Evolutionary conservation across 2,113 vertebrate species (phyloP).

Genomic region (Indicator maculatus): DNA sequence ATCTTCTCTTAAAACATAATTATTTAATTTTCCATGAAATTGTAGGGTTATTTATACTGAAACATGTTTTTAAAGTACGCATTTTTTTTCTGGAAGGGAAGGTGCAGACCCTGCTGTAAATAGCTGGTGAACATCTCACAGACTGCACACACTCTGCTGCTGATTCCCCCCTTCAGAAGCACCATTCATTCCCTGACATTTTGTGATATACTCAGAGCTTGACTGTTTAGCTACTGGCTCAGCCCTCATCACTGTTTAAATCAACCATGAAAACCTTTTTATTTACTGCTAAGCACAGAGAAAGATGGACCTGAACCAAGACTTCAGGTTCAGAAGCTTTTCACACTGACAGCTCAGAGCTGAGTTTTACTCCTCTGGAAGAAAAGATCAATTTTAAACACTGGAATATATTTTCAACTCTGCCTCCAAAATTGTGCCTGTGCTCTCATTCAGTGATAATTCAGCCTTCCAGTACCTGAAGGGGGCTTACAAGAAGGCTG

Average conservation of each 20-base stretch:
- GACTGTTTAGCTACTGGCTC: background rate
- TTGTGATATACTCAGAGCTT: background rate
- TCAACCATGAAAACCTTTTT: slow-evolving; percentile 23
- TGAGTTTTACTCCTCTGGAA: background rate
- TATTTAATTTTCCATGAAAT: slow-evolving; percentile 3
- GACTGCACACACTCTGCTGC: background rate
- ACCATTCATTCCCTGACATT: background rate
- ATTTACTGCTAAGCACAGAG: slow-evolving; percentile 11
- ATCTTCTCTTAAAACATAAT: background rate
- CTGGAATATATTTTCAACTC: background rate
- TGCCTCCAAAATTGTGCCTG: background rate
- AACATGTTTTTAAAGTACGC: background rate
- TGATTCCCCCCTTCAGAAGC: background rate
- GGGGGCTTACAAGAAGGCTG: too few species aligned
- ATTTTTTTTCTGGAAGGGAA: background rate
- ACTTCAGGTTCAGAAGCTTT: background rate
- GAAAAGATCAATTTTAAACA: background rate
- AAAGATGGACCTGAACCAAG: slow-evolving; percentile 2
- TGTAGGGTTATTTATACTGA: background rate
- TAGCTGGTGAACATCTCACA: background rate
- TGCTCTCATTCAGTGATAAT: background rate
- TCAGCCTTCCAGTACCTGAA: background rate
- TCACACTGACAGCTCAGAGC: background rate
- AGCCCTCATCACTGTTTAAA: background rate
- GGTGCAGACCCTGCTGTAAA: background rate